Evolutionary conservation across 2,888 invertebrate species (phyloP).

Genomic region (Rhogogaster chlorosoma): DNA sequence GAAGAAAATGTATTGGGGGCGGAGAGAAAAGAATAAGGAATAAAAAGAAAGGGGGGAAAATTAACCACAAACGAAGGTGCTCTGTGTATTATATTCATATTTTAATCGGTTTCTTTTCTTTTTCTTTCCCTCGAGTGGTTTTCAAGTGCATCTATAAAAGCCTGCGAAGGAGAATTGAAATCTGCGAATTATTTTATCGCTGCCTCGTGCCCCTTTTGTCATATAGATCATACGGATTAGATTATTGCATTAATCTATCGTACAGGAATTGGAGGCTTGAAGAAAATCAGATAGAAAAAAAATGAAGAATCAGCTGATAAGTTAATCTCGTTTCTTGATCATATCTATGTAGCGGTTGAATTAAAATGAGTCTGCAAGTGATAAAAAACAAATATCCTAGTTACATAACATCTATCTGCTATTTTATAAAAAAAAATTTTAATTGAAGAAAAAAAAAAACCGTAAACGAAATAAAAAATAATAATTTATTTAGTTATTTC

Average conservation of each 20-base stretch:
- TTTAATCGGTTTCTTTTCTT: not conserved
- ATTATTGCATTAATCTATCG: not conserved
- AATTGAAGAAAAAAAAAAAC: not conserved
- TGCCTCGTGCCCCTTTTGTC: not conserved
- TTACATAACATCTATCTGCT: not conserved
- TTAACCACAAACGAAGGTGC: not conserved
- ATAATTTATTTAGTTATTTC: not conserved
- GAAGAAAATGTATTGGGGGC: not conserved
- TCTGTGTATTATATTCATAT: not conserved
- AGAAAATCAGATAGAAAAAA: not conserved
- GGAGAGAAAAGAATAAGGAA: not conserved
- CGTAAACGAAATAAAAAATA: not conserved
- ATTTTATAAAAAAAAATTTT: too few relatives aligned
- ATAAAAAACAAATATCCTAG: not conserved
- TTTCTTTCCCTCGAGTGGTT: not conserved
- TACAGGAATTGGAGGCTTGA: not conserved
- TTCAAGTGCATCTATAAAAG: not conserved
- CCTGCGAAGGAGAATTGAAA: not conserved
- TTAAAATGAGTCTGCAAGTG: not conserved
- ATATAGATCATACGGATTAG: not conserved
- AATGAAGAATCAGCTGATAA: not conserved
- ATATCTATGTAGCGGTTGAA: too few relatives aligned
- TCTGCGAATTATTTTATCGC: not conserved
- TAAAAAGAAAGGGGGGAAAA: not conserved
- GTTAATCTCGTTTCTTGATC: not conserved